Conservation (phyloP, 2,797 vertebrate species). For the Lepilemur septentrionalis region DNA sequence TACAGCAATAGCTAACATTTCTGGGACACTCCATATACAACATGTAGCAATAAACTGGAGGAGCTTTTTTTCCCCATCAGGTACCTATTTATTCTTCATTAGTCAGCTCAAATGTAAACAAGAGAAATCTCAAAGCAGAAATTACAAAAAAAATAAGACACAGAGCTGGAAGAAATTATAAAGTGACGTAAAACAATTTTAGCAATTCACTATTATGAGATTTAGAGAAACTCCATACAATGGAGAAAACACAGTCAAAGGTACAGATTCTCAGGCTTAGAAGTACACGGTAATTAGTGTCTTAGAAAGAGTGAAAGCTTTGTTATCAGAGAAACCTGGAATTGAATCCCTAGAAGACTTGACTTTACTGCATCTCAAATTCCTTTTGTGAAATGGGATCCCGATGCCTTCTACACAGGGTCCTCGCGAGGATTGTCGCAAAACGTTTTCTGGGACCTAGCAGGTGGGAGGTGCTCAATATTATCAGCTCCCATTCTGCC, state of each 20-base stretch:
- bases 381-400: background rate
- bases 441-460: background rate
- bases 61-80: background rate
- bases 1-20: background rate
- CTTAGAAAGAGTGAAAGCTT: background rate
- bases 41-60: background rate
- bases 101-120: background rate
- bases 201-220: background rate
- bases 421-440: background rate
- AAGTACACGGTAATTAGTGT: background rate
- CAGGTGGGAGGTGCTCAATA: background rate
- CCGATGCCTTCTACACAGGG: background rate
- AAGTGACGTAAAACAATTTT: background rate
- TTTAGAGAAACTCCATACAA: background rate
- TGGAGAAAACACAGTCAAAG: background rate
- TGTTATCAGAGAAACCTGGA: background rate
- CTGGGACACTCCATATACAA: background rate
- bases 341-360: background rate
- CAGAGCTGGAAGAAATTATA: background rate
- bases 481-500: background rate
- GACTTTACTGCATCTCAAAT: background rate
- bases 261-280: background rate
- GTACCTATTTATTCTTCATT: background rate
- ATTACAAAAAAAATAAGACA: background rate
- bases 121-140: background rate